Conservation (phyloP, 2,888 invertebrate species). For the Calameuta idolon region DNA sequence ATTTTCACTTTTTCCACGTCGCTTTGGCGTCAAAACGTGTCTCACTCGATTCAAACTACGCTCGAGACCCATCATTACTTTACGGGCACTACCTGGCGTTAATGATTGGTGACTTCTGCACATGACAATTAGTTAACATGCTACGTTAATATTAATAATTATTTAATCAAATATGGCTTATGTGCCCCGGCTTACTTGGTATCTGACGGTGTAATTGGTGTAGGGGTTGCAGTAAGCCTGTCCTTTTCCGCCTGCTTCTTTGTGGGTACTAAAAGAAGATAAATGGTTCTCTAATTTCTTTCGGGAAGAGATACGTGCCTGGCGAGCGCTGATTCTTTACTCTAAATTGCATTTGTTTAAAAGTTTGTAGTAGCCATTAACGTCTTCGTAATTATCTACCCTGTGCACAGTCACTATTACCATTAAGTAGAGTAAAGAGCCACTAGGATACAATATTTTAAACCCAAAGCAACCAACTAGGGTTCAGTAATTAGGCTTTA, state of each 20-base stretch:
- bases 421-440: background rate
- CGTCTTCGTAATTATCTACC: conserved; percentile 47
- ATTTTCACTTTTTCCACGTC: conserved; percentile 59
- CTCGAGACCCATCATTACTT: conserved; percentile 77
- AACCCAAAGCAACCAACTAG: background rate
- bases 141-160: background rate
- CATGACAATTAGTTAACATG: background rate
- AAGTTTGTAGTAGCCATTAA: conserved; percentile 45
- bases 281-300: background rate
- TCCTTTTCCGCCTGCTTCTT: conserved; percentile 47
- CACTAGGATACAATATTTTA: background rate
- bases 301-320: conserved; percentile 8
- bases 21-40: conserved; percentile 77
- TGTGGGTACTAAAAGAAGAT: conserved; percentile 45
- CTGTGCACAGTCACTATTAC: conserved; percentile 41
- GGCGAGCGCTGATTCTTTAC: conserved; percentile 26
- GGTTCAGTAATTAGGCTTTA: background rate
- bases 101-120: conserved; percentile 47
- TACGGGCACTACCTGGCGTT: conserved; percentile 71
- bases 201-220: conserved; percentile 27
- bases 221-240: conserved; percentile 44
- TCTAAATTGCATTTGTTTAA: conserved; percentile 52
- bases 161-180: background rate
- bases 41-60: conserved; percentile 76
- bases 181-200: conserved; percentile 11